A percentile compares a stretch with the other conserved stretches of the same genome.
Conservation (phyloP, 1,140 invertebrate genomes). For the Brachionus asplanchnoidis region DNA sequence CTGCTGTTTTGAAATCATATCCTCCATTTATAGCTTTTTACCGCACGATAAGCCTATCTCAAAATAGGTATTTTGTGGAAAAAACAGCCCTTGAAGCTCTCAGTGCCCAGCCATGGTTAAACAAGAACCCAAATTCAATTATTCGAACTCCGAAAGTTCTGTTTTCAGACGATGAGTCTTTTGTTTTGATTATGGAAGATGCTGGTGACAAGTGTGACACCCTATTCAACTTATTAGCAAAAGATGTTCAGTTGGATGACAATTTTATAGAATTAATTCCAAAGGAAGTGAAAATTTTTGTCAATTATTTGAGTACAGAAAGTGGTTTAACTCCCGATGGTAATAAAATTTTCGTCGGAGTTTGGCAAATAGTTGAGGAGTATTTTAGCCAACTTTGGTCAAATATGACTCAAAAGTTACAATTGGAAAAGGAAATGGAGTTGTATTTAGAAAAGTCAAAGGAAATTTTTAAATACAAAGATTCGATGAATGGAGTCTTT, state of each 20-base stretch:
- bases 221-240: neutral
- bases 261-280: neutral
- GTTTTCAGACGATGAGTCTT: neutral
- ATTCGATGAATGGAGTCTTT: neutral
- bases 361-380: neutral
- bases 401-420: neutral
- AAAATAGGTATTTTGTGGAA: conserved; percentile 19
- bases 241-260: neutral
- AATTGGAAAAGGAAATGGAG: conserved; percentile 28
- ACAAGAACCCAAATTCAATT: neutral
- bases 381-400: neutral
- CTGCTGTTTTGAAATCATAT: conserved; percentile 34
- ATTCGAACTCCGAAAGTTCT: conserved; percentile 17
- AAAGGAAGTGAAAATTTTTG: conserved; percentile 12
- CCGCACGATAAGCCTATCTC: neutral
- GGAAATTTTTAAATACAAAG: neutral
- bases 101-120: neutral
- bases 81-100: conserved; percentile 3
- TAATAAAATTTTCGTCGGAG: neutral
- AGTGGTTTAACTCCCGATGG: neutral
- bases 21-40: neutral
- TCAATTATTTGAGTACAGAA: neutral
- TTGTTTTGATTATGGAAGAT: conserved; percentile 38
- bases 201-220: neutral
- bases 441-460: neutral